phyloP scores from a whole-genome alignment of 2,113 vertebrate species.

The Tenrec ecaudatus region DNA sequence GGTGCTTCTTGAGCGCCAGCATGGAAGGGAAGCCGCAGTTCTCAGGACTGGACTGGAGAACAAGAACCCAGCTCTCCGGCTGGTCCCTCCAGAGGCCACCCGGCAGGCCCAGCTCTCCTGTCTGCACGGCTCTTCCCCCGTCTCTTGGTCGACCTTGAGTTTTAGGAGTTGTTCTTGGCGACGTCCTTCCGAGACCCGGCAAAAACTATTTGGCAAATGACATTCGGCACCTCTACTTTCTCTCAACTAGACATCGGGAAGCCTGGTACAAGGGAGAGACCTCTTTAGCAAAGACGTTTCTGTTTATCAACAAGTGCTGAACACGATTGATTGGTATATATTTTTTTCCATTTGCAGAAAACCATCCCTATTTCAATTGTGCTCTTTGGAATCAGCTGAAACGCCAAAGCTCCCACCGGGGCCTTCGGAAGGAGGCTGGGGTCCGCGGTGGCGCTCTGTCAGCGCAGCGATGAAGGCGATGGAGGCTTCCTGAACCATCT shows the following conservation, averaged over 20 bases:
- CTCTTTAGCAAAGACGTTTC: background rate
- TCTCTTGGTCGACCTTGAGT: background rate
- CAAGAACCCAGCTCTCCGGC: background rate
- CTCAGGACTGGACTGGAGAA: background rate
- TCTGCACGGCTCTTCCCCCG: background rate
- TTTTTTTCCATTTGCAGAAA: constrained; percentile 23
- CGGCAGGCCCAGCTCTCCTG: background rate
- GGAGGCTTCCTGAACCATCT: too few species aligned
- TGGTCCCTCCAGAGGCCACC: background rate
- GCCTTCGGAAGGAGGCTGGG: background rate
- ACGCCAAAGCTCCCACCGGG: background rate
- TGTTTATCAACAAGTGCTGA: constrained; percentile 12
- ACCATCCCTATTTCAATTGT: background rate
- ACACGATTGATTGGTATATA: background rate
- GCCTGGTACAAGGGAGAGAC: background rate
- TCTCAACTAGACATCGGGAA: background rate
- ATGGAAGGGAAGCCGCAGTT: background rate
- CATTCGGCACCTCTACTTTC: background rate
- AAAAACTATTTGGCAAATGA: constrained; percentile 33
- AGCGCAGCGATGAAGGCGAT: too few species aligned
- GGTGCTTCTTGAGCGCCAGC: background rate
- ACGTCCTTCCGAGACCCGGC: background rate
- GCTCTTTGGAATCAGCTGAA: constrained; percentile 19
- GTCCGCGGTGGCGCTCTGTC: background rate
- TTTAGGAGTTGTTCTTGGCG: constrained; percentile 28